Evolutionary conservation across 2,888 invertebrate species (phyloP), one percentile per base, ranked within the genome.

Genomic region (Dasysyrphus tricinctus): DNA sequence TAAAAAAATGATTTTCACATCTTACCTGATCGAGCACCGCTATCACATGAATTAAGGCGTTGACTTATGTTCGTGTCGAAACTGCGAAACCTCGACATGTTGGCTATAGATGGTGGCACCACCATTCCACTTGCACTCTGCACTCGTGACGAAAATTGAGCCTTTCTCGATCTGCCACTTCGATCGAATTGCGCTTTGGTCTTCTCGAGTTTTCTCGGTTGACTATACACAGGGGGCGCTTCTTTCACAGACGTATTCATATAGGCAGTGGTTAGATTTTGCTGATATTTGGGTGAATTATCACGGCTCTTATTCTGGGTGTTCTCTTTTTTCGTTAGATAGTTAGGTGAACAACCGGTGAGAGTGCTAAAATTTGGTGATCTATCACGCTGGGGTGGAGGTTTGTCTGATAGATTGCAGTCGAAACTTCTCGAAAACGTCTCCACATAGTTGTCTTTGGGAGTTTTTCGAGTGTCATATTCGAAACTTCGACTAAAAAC

Each of bases 31-130:
- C 93, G 90, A 14, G 93, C 93, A 49, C 93, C 93, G 78, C 93
- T 93, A 88, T 88, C 94, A 92, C 94, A 94, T 90, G 88, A 94
- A 91, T 90, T 93, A 88, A 92, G 90, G 72, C 90, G 93, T 90
- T 90, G 93, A 91, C 88, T 94, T 89, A 91, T 89, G 51, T 90
- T 93, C 88, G 94, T 94, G 88, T 95, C 95, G 83, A 95, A 93
- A 89, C 95, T 95, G 59, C 95, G 92, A 89, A 95, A 95, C 7
- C 95, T 94, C 90, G 95, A 94, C 42, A 94, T 94, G 9, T 94
- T 94, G 0, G 90, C 80, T 56, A 76, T 70, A 7, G 19, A 74
- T 70, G 32, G 88, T 63, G 69, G 86, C 24, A 7, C 87, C 63
- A 47, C 80, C 88, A 19, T 81, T 47, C 76, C 73, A 39, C 76